Conservation (phyloP, 2,888 invertebrate species). For the Dusona sp. region DNA sequence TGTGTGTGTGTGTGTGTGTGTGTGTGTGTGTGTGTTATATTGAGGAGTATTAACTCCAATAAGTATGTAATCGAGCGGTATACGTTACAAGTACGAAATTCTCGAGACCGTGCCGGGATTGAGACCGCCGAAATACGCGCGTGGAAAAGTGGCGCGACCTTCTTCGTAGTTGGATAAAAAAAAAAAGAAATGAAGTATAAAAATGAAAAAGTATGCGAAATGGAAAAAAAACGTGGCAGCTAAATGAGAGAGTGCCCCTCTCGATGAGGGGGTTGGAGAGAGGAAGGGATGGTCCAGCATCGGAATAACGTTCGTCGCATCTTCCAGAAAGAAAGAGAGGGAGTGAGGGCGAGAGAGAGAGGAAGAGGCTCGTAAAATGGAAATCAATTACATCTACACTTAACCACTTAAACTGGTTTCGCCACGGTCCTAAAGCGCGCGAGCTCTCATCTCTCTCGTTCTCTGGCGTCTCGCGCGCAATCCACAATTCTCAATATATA, state of each 20-base stretch:
- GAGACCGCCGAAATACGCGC: background rate
- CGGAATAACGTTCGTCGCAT: constrained; percentile 54
- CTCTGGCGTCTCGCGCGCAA: constrained; percentile 69
- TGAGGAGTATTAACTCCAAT: constrained; percentile 12
- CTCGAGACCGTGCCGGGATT: background rate
- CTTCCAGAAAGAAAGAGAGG: constrained; percentile 36
- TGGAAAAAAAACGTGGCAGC: background rate
- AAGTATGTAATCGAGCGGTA: constrained; percentile 13
- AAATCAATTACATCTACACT: constrained; percentile 85
- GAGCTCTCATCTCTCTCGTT: constrained; percentile 58
- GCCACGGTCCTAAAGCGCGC: constrained; percentile 82
- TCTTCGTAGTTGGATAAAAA: background rate
- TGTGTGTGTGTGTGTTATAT: background rate
- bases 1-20: background rate
- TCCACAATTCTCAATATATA: constrained; percentile 26
- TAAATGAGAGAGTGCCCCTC: constrained; percentile 2
- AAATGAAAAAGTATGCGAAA: background rate
- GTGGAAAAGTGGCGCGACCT: constrained; percentile 9
- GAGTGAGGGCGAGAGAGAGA: constrained; percentile 69
- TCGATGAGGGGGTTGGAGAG: constrained; percentile 66
- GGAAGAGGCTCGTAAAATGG: constrained; percentile 84
- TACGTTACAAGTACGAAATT: constrained; percentile 3
- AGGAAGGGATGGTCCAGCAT: constrained; percentile 45
- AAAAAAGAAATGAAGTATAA: background rate
- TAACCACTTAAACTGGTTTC: constrained; percentile 85